Evolutionary conservation across 2,797 vertebrate species (phyloP), one percentile per base, ranked within the genome.

Genomic region (Sciaenops ocellatus): DNA sequence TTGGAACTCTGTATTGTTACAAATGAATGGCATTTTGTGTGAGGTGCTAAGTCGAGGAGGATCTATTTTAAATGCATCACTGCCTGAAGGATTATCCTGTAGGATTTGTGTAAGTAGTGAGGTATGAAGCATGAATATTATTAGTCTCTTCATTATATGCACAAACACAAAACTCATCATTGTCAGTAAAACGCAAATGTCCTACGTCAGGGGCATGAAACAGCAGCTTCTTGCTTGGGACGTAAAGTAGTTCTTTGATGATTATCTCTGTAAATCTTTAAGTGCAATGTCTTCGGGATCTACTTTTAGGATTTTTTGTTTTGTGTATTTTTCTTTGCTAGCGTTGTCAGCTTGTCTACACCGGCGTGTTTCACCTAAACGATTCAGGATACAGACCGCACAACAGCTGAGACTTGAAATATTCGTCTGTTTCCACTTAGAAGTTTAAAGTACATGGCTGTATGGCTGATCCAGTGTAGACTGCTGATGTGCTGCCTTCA

Each of bases 91-190:
- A 9, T 73, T 55, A 79, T 63, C 78, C 81, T 84, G 67, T 83
- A 80, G 41, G 60, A 87, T 71, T 47, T 63, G 16, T 81, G 61
- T 69, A 71, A 79, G 38, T 57, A 24, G 28, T 55, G 46, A 71
- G 47, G 5, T 56, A 46, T 48, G 38, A 81, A 67, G 80, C 80
- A 85, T 85, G 75, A 82, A 78, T 80, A 77, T 56, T 52, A 68
- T 52, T 67, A n/a, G 30, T 79, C 18, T 65, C 47, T 69, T 47
- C 46, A 48, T 77, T 41, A 30, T 56, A 77, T 57, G 60, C 54
- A 62, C 59, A 78, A 64, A 80, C 48, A 54, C 63, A 22, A 69
- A 6, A 6, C 9, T 72, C 52, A 57, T 83, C 30, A 26, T 60
- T 2, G 1, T 69, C 74, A 47, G 17, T 51, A 50, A 34, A 34